Conservation (phyloP, 2,113 vertebrate genomes). For the Antidorcas marsupialis region DNA sequence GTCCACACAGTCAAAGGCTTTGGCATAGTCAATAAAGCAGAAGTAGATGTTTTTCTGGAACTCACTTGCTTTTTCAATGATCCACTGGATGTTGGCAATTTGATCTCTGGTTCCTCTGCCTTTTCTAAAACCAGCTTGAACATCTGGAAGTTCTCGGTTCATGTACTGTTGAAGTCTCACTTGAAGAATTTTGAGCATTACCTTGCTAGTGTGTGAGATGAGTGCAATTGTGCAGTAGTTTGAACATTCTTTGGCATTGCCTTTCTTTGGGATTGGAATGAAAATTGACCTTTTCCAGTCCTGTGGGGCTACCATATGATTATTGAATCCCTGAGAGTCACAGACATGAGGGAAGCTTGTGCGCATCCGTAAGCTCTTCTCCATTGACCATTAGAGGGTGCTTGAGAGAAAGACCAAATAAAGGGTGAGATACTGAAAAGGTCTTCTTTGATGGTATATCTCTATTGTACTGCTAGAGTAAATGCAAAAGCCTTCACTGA, state of each 20-base stretch:
- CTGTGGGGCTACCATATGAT: neutral
- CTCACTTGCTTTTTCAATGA: neutral
- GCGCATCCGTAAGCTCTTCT: neutral
- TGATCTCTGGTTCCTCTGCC: neutral
- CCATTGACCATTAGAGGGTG: neutral
- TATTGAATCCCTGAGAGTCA: neutral
- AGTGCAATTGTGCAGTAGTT: neutral
- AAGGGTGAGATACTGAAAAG: neutral
- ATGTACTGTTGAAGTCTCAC: neutral
- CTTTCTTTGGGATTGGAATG: neutral
- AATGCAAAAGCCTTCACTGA: neutral
- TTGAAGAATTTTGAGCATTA: neutral
- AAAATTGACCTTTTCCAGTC: neutral
- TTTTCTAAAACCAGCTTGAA: neutral
- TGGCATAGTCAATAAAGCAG: neutral
- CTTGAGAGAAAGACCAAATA: neutral
- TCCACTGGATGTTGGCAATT: neutral
- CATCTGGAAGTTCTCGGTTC: neutral
- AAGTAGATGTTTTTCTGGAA: neutral
- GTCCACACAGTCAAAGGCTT: neutral
- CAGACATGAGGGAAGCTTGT: fast-evolving
- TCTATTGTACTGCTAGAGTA: neutral
- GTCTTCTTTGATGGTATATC: no score
- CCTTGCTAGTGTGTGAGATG: neutral
- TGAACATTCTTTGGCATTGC: neutral